Percentiles rank a stretch among this genome's conserved stretches.
Conservation (phyloP, 2,888 invertebrate species). For the Baccha elongata region DNA sequence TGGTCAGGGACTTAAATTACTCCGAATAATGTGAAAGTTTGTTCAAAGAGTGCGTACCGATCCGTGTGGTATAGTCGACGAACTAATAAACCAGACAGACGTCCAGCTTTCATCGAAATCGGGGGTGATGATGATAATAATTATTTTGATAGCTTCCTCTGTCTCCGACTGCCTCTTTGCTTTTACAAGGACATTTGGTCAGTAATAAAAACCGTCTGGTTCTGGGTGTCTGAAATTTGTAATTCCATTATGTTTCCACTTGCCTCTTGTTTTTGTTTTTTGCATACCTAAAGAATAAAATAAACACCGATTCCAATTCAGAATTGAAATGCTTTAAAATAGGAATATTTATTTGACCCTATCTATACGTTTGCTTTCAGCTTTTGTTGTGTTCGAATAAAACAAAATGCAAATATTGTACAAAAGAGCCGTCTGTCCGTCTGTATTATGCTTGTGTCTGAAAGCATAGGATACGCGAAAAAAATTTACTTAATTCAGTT, state of each 20-base stretch:
- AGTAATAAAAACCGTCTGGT: not conserved
- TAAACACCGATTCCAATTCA: conserved; percentile 33
- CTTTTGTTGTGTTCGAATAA: conserved; percentile 15
- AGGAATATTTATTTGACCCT: conserved; percentile 3
- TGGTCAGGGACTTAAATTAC: conserved; percentile 25
- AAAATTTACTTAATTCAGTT: conserved; percentile 69
- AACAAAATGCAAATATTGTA: conserved; percentile 47
- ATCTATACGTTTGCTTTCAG: conserved; percentile 29
- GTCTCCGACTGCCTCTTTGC: not conserved
- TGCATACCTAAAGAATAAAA: not conserved
- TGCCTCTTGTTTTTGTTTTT: conserved; percentile 45
- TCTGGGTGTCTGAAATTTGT: conserved; percentile 32
- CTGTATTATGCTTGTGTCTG: conserved; percentile 6
- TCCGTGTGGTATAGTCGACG: not conserved
- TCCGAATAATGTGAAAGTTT: conserved; percentile 53
- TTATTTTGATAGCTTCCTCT: not conserved
- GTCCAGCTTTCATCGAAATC: conserved; percentile 21
- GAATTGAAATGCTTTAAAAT: conserved; percentile 35
- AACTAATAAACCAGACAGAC: conserved; percentile 59
- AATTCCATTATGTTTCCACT: conserved; percentile 60
- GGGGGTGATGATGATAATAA: conserved; percentile 47
- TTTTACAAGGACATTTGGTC: conserved; percentile 17
- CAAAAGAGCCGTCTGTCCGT: conserved; percentile 29
- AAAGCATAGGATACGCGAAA: conserved; percentile 30
- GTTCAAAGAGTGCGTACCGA: not conserved